These are phyloP conservation scores for Nomada lathburiana DNA, from an alignment of 2,888 invertebrate species.

Conservation along the genomic window DNA sequence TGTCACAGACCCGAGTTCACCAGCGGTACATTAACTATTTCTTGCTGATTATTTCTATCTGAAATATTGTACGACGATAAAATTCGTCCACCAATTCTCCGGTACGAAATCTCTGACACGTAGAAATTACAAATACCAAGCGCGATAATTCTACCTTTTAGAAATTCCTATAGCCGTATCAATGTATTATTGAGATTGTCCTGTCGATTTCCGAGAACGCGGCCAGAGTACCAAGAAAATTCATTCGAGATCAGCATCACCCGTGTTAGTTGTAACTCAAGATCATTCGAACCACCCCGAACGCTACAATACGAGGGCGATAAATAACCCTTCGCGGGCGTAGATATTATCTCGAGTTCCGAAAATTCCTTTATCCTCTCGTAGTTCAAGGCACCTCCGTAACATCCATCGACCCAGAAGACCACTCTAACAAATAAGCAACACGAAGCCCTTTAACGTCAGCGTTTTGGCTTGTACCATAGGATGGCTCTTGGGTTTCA, in stretches of 20 bases:
- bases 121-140: too few relatives aligned
- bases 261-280: background rate
- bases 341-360: conserved; percentile 32
- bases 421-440: background rate
- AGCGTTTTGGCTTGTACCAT: background rate
- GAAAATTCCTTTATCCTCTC: conserved; percentile 21
- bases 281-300: background rate
- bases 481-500: background rate
- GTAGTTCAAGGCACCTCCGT: background rate
- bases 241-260: conserved; percentile 1
- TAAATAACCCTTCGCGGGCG: conserved; percentile 8
- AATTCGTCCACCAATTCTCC: too few relatives aligned
- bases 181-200: too few relatives aligned
- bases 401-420: background rate
- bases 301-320: background rate
- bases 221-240: background rate
- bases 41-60: too few relatives aligned
- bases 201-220: background rate
- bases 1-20: too few relatives aligned
- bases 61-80: too few relatives aligned
- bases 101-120: too few relatives aligned
- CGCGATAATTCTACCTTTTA: too few relatives aligned
- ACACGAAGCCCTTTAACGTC: conserved; percentile 20
- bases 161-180: too few relatives aligned
- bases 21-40: too few relatives aligned